phyloP scores from a whole-genome alignment of 2,797 vertebrate genomes.

The Pangasius djambal region DNA sequence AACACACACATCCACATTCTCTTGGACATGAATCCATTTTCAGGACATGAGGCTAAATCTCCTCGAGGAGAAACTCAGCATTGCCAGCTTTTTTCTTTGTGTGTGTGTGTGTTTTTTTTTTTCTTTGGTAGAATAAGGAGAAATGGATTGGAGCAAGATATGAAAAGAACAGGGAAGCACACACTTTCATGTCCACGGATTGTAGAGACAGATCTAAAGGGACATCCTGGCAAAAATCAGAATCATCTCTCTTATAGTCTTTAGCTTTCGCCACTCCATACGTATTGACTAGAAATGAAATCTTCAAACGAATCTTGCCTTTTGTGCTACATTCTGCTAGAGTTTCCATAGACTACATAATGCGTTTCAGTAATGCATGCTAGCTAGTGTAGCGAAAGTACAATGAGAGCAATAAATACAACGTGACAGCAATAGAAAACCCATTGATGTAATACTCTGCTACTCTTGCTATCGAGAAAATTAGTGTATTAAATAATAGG shows the following conservation, averaged over 20 bases:
- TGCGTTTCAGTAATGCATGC: neutral
- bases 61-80: conserved; percentile 4
- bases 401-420: neutral
- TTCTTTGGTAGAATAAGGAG: conserved; percentile 46
- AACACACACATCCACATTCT: conserved; percentile 29
- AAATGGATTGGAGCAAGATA: conserved; percentile 44
- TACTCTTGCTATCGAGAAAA: neutral
- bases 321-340: neutral
- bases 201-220: neutral
- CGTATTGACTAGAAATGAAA: neutral
- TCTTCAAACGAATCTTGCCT: neutral
- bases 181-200: neutral
- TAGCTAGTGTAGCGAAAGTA: neutral
- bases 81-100: conserved; percentile 17
- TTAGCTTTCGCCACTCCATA: neutral
- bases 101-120: conserved; percentile 51
- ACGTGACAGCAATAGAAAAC: neutral
- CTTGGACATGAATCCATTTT: conserved; percentile 4
- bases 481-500: neutral
- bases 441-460: neutral
- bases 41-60: conserved; percentile 22
- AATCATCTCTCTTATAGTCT: neutral
- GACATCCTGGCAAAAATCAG: conserved; percentile 1
- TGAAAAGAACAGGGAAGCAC: neutral
- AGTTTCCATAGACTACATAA: neutral